Percentiles rank a stretch among this genome's conserved stretches.
phyloP scores from a whole-genome alignment of 2,113 vertebrate species.

The Pandion haliaetus region DNA sequence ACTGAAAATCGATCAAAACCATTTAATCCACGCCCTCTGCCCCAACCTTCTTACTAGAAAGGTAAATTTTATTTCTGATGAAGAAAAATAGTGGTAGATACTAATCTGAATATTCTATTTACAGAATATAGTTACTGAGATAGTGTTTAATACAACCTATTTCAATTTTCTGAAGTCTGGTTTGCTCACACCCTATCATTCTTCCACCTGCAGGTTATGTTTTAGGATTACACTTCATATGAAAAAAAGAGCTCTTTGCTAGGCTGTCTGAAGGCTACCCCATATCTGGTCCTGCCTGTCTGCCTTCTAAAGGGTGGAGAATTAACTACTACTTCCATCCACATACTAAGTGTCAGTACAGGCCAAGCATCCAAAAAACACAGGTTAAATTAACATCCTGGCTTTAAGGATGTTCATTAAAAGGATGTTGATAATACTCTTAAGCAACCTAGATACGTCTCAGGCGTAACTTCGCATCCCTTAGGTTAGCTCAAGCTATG shows the following conservation, averaged over 20 bases:
- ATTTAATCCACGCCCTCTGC: not conserved
- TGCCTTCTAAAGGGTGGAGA: fast-evolving
- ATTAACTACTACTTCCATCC: not conserved
- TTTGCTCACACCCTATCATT: not conserved
- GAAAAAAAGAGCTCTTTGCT: not conserved
- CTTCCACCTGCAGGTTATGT: not conserved
- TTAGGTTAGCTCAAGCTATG: not conserved
- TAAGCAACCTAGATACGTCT: not conserved
- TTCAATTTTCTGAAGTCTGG: not conserved
- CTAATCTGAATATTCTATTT: not conserved
- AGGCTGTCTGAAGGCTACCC: not conserved
- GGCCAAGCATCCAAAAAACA: not conserved
- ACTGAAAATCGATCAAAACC: not conserved
- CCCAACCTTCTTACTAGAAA: not conserved
- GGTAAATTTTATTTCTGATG: not conserved
- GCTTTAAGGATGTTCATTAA: not conserved
- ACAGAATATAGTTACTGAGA: not conserved
- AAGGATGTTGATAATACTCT: not conserved
- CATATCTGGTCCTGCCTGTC: not conserved
- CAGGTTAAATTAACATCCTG: not conserved
- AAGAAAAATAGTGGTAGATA: not conserved
- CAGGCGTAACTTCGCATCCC: not conserved
- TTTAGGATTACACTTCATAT: not conserved
- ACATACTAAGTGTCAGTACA: not conserved
- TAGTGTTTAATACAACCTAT: not conserved